Evolutionary conservation across 2,113 vertebrate species (phyloP), one percentile per base, ranked within the genome.

Genomic region (Megaptera novaeangliae): DNA sequence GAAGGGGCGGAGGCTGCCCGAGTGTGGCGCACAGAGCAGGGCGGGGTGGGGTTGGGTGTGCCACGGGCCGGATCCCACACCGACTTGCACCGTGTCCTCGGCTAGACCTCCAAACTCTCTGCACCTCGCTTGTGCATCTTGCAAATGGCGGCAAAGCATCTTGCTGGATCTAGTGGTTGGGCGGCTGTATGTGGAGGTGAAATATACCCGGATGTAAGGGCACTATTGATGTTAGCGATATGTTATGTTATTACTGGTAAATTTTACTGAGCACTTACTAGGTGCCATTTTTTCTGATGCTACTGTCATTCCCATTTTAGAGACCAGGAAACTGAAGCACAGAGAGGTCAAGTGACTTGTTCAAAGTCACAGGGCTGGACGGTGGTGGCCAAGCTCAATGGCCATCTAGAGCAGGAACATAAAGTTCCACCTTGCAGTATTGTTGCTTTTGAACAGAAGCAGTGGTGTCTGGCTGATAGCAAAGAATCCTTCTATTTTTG

Each of bases 181-280:
- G 49, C 12, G 5, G 41, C 36, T 49, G 8, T 20, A 46, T 1
- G n/a, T 3, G 11, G n/a, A 18, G 74, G 66, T 3, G 29, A 20
- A n/a, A 4, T 25, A 3, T 20, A 23, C 11, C 2, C 5, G 0
- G 49, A 2, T 27, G 34, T 14, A 13, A 21, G 46, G 31, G 34
- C 27, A 1, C 27, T 0, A 4, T 12, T 10, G 21, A 4, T 21
- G 91, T 64, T 1, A 1, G 11, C 3, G 1, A 3, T 4, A 0
- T 1, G 39, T 36, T 3, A 0, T 7, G 6, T 29, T 1, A 8
- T 12, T 2, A 0, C n/a, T 0, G 49, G 68, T 4, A 2, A 23
- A 25, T 46, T 31, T 17, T 31, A 12, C 8, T 18, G n/a, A 39
- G 39, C 61, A 2, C 55, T 71, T 2, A 2, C 55, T 4, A 2